phyloP scores from a whole-genome alignment of 2,113 vertebrate species.

The Sander vitreus region DNA sequence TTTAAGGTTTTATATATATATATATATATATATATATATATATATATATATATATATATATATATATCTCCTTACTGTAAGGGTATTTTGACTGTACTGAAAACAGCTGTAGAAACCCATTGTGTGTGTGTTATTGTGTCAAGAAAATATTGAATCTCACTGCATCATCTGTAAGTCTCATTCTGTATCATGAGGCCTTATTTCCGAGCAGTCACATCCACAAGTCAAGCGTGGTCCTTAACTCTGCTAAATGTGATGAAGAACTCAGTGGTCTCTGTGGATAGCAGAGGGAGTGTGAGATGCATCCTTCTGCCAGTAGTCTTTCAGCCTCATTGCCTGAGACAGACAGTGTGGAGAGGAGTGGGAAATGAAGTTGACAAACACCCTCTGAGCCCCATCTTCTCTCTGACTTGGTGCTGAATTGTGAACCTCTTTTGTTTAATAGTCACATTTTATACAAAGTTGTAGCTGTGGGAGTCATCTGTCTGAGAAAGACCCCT shows the following conservation, averaged over 20 bases:
- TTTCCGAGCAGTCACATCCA: constrained; percentile 32
- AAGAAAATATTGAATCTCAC: neutral
- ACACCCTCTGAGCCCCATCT: constrained; percentile 1
- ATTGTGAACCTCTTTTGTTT: constrained; percentile 2
- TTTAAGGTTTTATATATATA: too few relatives aligned
- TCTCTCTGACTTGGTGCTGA: constrained; percentile 17
- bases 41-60: too few relatives aligned
- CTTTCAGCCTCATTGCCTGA: constrained; percentile 34
- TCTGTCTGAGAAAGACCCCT: neutral
- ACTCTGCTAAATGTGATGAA: constrained; percentile 55
- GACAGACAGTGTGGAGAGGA: constrained; percentile 22
- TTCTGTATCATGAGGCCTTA: constrained; percentile 18
- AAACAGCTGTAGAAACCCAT: neutral
- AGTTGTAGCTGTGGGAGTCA: neutral
- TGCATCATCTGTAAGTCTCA: constrained; percentile 13
- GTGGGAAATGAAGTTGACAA: constrained; percentile 10
- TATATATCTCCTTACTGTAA: neutral
- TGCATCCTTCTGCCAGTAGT: constrained; percentile 30
- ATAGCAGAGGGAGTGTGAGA: constrained; percentile 15
- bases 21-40: too few relatives aligned
- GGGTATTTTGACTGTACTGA: neutral
- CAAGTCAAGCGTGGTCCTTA: constrained; percentile 40
- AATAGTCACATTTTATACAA: neutral
- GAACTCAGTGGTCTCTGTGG: constrained; percentile 56
- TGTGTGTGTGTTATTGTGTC: neutral